phyloP scores from a whole-genome alignment of 2,797 vertebrate species.

The Kryptolebias ocellatus region DNA sequence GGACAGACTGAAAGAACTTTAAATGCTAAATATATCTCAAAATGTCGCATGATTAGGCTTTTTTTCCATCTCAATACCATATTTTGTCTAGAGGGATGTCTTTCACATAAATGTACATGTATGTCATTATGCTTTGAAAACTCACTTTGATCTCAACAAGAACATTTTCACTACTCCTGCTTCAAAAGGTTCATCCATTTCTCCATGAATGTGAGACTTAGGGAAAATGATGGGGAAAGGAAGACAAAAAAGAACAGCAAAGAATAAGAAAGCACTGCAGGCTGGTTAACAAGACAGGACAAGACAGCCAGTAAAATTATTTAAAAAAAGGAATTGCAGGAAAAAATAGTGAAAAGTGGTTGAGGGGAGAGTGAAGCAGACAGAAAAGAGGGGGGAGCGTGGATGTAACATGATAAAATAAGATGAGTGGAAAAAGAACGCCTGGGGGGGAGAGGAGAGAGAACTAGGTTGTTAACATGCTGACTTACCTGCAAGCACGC shows the following conservation, averaged over 20 bases:
- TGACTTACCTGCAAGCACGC: slow-evolving; percentile 44
- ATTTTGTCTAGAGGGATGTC: slow-evolving; percentile 26
- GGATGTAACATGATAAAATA: slow-evolving; percentile 61
- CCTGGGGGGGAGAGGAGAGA: slow-evolving; percentile 50
- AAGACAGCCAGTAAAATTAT: slow-evolving; percentile 20
- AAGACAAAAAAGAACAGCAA: neutral
- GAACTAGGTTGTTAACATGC: slow-evolving; percentile 61
- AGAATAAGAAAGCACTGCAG: slow-evolving; percentile 6
- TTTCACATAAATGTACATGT: slow-evolving; percentile 10
- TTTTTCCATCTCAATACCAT: slow-evolving; percentile 11
- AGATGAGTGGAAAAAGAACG: slow-evolving; percentile 57
- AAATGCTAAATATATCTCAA: slow-evolving; percentile 32
- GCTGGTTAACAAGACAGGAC: slow-evolving; percentile 40
- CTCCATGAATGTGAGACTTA: slow-evolving; percentile 13
- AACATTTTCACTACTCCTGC: neutral
- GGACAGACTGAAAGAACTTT: slow-evolving; percentile 39
- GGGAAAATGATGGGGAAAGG: slow-evolving; percentile 15
- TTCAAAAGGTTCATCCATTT: slow-evolving; percentile 20
- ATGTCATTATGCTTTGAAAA: slow-evolving; percentile 3
- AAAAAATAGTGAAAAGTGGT: slow-evolving; percentile 21
- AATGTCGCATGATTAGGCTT: slow-evolving; percentile 40
- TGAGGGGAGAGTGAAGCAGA: slow-evolving; percentile 41
- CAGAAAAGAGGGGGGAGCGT: slow-evolving; percentile 40
- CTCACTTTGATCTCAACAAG: slow-evolving; percentile 21
- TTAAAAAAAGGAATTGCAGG: slow-evolving; percentile 16